Base-by-base conservation (phyloP, 2,797 vertebrate species). In the Gallinago nigripennis region DNA sequence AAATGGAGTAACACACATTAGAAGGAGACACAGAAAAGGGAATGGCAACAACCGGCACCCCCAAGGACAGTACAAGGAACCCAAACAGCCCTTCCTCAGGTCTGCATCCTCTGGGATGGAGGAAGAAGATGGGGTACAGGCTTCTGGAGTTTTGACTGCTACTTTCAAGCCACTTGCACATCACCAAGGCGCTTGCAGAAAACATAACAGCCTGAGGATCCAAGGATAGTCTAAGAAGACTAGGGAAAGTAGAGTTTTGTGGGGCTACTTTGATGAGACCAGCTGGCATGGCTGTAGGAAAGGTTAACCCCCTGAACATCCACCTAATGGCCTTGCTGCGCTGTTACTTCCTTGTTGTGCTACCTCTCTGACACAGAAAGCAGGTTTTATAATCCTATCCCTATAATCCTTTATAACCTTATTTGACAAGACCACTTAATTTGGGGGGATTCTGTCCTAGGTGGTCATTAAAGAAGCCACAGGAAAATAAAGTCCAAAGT, bases 401-500 rank as follows among this genome's bases (percentile, higher is more conserved):
- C 19, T 61, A 48, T 28, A 82, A 46, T 20, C 39, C 17, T 45
- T 78, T 68, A 17, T 6, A 64, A n/a, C 20, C 17, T 9, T 60
- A 0, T 57, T 27, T 81, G 70, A 81, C 30, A 46, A 14, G 14
- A 21, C 12, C 4, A 56, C 50, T 56, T 71, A 23, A 61, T 60
- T 0, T 37, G 15, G 12, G 8, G 23, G 31, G 33, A 48, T 24
- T 37, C 24, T 60, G 13, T 60, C 56, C 39, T 12, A 51, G n/a
- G 57, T 0, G 1, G 16, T 8, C 37, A 70, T 37, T 56, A 61
- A 0, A 0, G 30, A 78, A 85, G 41, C 28, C n/a, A 50, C 5
- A 24, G 24, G 19, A 68, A 63, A 82, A 80, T 16, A 25, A 80
- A 75, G 18, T 25, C 18, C 14, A 28, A 43, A 69, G 75, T 17